These are phyloP conservation scores for Carollia perspicillata DNA, from an alignment of 2,113 vertebrate genomes.

Conservation along the genomic window DNA sequence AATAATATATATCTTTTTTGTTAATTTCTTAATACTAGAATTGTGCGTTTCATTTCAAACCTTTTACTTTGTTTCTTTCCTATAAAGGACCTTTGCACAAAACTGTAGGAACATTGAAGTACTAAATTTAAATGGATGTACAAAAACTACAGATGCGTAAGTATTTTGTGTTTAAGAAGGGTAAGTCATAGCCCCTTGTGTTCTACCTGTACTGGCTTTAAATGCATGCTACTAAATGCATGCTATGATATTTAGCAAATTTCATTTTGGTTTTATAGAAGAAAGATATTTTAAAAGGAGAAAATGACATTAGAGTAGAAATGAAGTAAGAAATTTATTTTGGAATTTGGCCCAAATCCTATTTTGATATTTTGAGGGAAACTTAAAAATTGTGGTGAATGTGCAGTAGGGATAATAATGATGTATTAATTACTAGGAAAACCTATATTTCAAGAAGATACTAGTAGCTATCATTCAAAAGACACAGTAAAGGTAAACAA, in stretches of 20 bases:
- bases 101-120: slow-evolving; percentile 99
- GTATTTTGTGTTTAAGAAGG: slow-evolving; percentile 55
- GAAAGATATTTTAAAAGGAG: slow-evolving; percentile 17
- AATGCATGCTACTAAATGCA: neutral
- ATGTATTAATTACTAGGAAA: neutral
- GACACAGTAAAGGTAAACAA: neutral
- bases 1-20: neutral
- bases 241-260: neutral
- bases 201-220: neutral
- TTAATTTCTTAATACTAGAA: neutral
- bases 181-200: neutral
- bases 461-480: slow-evolving; percentile 7
- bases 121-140: slow-evolving; percentile 96
- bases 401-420: neutral
- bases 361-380: slow-evolving; percentile 24
- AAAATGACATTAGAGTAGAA: neutral
- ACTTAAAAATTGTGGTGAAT: neutral
- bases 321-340: slow-evolving; percentile 1
- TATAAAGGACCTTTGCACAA: slow-evolving; percentile 94
- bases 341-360: neutral
- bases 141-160: slow-evolving; percentile 98
- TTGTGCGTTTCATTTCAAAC: neutral
- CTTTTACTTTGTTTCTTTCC: slow-evolving; percentile 56
- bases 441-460: neutral
- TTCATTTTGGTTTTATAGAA: slow-evolving; percentile 24